Conservation (phyloP, 2,113 vertebrate species). For the Smithornis capensis region DNA sequence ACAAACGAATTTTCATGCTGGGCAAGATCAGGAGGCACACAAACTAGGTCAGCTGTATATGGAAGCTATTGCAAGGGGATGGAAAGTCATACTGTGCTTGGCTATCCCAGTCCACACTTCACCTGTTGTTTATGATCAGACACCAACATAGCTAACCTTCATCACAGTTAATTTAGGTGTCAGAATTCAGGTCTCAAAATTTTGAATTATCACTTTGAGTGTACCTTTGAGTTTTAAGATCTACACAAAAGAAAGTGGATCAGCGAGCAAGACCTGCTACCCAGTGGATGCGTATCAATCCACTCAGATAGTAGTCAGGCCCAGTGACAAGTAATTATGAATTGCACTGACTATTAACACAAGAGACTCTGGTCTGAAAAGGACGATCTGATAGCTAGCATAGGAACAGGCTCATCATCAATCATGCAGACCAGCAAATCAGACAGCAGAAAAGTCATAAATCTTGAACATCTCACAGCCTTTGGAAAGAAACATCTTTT, state of each 20-base stretch:
- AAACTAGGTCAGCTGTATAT: neutral
- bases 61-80: accelerated
- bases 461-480: neutral
- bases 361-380: neutral
- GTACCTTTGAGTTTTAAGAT: neutral
- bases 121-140: neutral
- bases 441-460: constrained; percentile 19
- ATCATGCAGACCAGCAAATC: constrained; percentile 9
- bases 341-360: neutral
- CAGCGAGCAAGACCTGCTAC: neutral
- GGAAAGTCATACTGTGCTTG: neutral
- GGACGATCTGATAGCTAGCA: neutral
- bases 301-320: neutral
- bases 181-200: neutral
- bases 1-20: neutral
- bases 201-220: neutral
- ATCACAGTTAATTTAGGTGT: neutral
- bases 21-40: neutral
- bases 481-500: constrained; percentile 15
- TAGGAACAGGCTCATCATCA: neutral
- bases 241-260: neutral
- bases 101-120: neutral
- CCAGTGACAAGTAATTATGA: neutral
- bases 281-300: neutral
- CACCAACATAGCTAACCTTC: neutral